A percentile compares a stretch with the other conserved stretches of the same genome.
These are phyloP conservation scores for Marmota monax DNA, from an alignment of 2,113 vertebrate species.

Conservation along the genomic window DNA sequence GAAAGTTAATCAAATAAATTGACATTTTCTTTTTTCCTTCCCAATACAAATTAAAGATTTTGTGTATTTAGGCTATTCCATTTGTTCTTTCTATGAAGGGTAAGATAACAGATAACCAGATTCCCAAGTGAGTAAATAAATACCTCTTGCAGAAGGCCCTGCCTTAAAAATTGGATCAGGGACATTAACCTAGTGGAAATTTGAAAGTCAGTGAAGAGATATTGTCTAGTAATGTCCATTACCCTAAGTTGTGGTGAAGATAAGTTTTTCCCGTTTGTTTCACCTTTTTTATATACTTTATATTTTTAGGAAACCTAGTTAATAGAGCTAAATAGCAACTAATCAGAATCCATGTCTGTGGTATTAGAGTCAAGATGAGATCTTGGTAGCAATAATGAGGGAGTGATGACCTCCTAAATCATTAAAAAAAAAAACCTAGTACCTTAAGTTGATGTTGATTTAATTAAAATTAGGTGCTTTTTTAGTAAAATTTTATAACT, in stretches of 20 bases:
- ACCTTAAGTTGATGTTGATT: background rate
- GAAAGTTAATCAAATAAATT: conserved; percentile 52
- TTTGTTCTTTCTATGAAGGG: conserved; percentile 59
- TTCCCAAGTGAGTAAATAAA: conserved; percentile 69
- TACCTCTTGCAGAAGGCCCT: conserved; percentile 16
- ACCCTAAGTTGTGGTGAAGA: background rate
- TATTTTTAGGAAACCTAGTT: conserved; percentile 56
- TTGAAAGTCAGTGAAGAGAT: conserved; percentile 21
- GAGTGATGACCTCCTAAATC: conserved; percentile 18
- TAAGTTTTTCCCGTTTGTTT: background rate
- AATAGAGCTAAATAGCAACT: background rate
- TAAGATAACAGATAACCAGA: conserved; percentile 70
- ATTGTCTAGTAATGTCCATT: background rate
- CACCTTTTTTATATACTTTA: conserved; percentile 12
- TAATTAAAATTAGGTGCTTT: conserved; percentile 10
- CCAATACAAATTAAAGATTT: conserved; percentile 60
- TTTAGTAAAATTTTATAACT: conserved; percentile 10
- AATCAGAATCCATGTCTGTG: background rate
- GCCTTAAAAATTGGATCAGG: conserved; percentile 28
- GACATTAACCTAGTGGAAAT: background rate
- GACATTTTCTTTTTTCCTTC: background rate
- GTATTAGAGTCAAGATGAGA: conserved; percentile 38
- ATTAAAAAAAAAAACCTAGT: background rate
- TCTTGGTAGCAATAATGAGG: conserved; percentile 4
- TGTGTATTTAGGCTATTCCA: conserved; percentile 64